A percentile compares a stretch with the other conserved stretches of the same genome.
phyloP scores from a whole-genome alignment of 2,888 invertebrate genomes.

The Eupithecia abbreviata region DNA sequence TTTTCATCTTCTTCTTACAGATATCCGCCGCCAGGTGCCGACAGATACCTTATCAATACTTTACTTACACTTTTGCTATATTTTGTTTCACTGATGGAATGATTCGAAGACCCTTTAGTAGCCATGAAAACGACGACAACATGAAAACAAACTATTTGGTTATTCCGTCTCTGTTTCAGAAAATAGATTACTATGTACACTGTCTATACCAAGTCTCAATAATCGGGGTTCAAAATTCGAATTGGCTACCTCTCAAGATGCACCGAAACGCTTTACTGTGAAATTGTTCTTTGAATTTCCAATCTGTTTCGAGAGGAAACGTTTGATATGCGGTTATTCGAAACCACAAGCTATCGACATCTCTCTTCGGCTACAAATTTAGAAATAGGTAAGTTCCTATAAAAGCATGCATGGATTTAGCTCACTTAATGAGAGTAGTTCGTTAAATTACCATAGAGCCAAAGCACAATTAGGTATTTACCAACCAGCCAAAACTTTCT shows the following conservation, averaged over 20 bases:
- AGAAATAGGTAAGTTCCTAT: neutral
- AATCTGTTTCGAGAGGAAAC: neutral
- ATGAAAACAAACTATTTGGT: neutral
- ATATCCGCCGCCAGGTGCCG: too few species aligned
- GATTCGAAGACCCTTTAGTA: too few species aligned
- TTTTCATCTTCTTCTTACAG: too few species aligned
- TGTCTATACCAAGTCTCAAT: neutral
- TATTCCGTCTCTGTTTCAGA: neutral
- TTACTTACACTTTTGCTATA: too few species aligned
- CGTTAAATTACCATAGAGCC: neutral
- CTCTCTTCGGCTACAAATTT: neutral
- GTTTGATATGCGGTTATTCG: neutral
- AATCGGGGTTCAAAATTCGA: neutral
- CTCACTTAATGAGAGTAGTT: neutral
- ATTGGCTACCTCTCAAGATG: conserved; percentile 7
- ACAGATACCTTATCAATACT: too few species aligned
- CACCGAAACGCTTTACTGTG: neutral
- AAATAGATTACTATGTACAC: neutral
- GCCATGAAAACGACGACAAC: too few species aligned
- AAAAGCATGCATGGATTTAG: neutral
- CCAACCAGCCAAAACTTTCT: neutral
- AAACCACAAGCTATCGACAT: neutral
- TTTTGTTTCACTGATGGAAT: too few species aligned
- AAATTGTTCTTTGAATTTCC: conserved; percentile 2
- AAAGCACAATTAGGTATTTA: neutral